These are phyloP conservation scores for Cotesia chilonis DNA, from an alignment of 1,140 invertebrate species.

Conservation along the genomic window DNA sequence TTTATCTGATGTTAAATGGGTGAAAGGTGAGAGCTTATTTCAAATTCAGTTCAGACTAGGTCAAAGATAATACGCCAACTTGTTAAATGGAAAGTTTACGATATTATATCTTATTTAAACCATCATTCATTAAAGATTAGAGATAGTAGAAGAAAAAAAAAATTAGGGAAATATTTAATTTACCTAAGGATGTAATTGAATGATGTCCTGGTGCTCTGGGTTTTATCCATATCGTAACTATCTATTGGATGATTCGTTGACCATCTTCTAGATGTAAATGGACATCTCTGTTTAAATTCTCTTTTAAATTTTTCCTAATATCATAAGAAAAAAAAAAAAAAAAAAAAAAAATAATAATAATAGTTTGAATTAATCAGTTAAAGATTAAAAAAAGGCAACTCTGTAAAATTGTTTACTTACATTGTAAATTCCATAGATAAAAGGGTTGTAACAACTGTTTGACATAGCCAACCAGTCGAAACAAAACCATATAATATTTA, in stretches of 20 bases:
- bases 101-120: too few relatives aligned
- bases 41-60: too few relatives aligned
- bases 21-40: too few relatives aligned
- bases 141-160: too few relatives aligned
- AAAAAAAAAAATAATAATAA: slow-evolving; percentile 16
- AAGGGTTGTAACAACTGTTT: slow-evolving; percentile 87
- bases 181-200: slow-evolving; percentile 48
- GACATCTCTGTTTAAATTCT: slow-evolving; percentile 74
- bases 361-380: background rate
- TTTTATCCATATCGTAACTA: slow-evolving; percentile 55
- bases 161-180: background rate
- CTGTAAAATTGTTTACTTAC: slow-evolving; percentile 67
- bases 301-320: slow-evolving; percentile 77
- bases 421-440: slow-evolving; percentile 87
- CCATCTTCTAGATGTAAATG: slow-evolving; percentile 63
- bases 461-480: slow-evolving; percentile 89
- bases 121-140: too few relatives aligned
- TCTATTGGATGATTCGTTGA: slow-evolving; percentile 53
- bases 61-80: too few relatives aligned
- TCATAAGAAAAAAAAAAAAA: slow-evolving; percentile 34
- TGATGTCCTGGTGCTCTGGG: slow-evolving; percentile 45
- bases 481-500: slow-evolving; percentile 82
- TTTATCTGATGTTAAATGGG: too few relatives aligned
- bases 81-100: too few relatives aligned
- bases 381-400: background rate